Conservation (phyloP, 37 sponge, comb jelly and placozoan genomes). For the Cladorhizidae sp. region DNA sequence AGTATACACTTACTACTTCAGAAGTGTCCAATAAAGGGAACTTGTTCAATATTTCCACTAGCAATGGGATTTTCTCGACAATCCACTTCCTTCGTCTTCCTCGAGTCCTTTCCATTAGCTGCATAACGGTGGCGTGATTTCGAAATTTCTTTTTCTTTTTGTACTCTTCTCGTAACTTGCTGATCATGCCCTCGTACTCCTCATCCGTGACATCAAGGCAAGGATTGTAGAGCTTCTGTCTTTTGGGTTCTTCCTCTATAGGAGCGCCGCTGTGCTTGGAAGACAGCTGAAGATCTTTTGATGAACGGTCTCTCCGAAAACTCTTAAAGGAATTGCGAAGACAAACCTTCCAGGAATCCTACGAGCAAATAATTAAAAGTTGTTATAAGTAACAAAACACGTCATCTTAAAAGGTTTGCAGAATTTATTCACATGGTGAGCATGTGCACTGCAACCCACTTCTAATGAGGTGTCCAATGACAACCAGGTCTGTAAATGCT, state of each 20-base stretch:
- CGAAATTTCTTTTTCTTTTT: background rate
- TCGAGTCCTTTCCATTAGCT: background rate
- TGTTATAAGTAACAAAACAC: no score
- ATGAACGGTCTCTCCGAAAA: conserved; percentile 4
- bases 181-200: background rate
- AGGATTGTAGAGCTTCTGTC: background rate
- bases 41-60: no score
- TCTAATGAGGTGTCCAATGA: no score
- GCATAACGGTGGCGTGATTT: background rate
- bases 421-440: no score
- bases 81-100: background rate
- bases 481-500: no score
- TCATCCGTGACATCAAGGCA: background rate
- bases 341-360: conserved; percentile 27
- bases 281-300: background rate
- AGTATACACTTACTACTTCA: no score
- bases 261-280: background rate
- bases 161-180: background rate
- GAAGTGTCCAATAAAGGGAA: no score
- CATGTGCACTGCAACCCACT: no score
- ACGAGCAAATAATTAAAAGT: no score
- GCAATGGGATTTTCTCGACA: no score
- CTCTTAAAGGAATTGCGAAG: conserved; percentile 24
- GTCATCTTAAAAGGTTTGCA: no score
- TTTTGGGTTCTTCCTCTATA: no score